Evolutionary conservation across 2,888 invertebrate species (phyloP), one percentile per base, ranked within the genome.

Genomic region (Dasypogon diadema): DNA sequence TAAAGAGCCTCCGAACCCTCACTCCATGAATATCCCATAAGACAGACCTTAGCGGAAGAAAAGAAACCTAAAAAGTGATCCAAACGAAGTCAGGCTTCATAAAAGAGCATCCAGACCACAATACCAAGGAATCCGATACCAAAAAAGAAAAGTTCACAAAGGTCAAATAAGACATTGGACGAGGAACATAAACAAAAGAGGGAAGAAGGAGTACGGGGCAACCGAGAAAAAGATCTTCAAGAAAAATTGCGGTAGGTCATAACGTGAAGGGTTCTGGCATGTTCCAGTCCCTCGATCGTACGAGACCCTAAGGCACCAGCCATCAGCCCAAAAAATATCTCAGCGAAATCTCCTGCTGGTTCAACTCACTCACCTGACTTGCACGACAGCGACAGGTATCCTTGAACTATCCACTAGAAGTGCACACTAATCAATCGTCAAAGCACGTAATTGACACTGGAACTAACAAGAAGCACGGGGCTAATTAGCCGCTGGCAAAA

Each of bases 281-380:
- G n/a, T n/a, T n/a, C n/a, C n/a, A n/a, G 8, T 21, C 8, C 18
- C 6, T 51, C 21, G 3, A 12, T 22, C 54, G 22, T n/a, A n/a
- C 21, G 65, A 68, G 65, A 68, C 65, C 65, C 48, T 68, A 26
- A 24, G 65, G 65, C 65, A 65, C 63, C 65, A 68, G 24, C 30
- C 65, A 26, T 24, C 42, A 42, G 21, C 16, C 16, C 65, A 24
- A 48, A 16, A 68, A 24, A 48, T 12, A 48, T 18, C 14, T 68
- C 24, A 68, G 24, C 5, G 22, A 48, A 18, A 21, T 42, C 37
- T 21, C 63, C 63, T 42, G 63, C 63, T 63, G 37, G 6, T 2
- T 42, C 48, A 14, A 16, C 14, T 48, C n/a, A n/a, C 21, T 24
- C 24, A 16, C 24, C 48, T 21, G 5, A 26, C 8, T 63, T 68